Evolutionary conservation across 1,140 invertebrate species (phyloP), one percentile per base, ranked within the genome.

Genomic region (Caenorhabditis briggsae): DNA sequence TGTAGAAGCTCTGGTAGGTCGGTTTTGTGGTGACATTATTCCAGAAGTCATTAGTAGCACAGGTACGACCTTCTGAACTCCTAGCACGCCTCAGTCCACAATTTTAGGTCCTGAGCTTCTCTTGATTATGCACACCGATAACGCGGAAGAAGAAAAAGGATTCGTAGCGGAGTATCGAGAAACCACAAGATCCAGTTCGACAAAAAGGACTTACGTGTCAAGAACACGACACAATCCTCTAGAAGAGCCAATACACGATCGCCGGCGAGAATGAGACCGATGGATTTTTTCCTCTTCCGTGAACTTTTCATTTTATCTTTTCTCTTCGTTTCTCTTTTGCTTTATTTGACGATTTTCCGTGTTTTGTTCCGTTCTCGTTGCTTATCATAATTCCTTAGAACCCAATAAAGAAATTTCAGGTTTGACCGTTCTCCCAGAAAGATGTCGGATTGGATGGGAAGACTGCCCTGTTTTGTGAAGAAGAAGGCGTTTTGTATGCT

Each of bases 81-180:
- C 58, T 59, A 8, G 5, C n/a, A 14, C 20, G 2, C 0, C 2
- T 2, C 18, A 58, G 2, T 2, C 33, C 43, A 41, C 88, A 5
- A 86, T 25, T 58, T 90, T 56, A 70, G 61, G 58, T 12, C 46
- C 83, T 18, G 64, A 56, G 16, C 23, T 90, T 1, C 25, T 86
- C 0, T 20, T 89, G 18, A 86, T 89, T 16, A 83, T 89, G 33
- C 70, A 86, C 23, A 83, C 89, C 3, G 89, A 89, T 56, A 89
- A 89, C 58, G 56, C 89, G 9, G 89, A 89, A 23, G 89, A 90
- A 56, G 85, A 90, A 41, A 89, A 90, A 61, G 89, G 89, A n/a
- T 89, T 89, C 64, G 89, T 89, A 7, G 86, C 84, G 14, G 89
- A 89, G 56, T 89, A 89, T 53, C 58, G 83, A 16, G 83, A 87